Base-by-base conservation (phyloP, 1,140 invertebrate genomes). In the Panagrolaimus sp. region DNA sequence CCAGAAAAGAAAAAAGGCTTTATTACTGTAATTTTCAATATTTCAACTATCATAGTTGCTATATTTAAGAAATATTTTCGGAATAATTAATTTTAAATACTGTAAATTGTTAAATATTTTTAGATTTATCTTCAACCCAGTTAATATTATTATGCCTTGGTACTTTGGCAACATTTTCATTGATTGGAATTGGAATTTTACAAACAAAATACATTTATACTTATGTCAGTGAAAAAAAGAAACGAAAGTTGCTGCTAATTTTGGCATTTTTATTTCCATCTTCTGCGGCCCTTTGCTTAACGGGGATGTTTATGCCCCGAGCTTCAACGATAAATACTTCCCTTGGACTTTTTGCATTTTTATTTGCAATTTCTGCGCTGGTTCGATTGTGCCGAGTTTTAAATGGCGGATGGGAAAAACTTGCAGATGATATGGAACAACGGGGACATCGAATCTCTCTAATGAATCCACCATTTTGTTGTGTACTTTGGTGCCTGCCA, bases 271-370 rank as follows among this genome's bases (percentile, higher is more conserved):
- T 58, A 14, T 58, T 58, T 28, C 52, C 52, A 24, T 21, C 52
- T 7, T 58, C 52, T 24, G 52, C 52, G 14, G 52, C 52, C 0
- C 21, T 58, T n/a, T 58, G 52, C 17, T 14, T 58, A 0, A 58
- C 52, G 3, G 52, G 52, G 10, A 58, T 58, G 52, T 58, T 58
- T 58, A 58, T 58, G 21, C 52, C 52, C 21, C 21, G 52, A 58
- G 21, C 52, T 6, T 21, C 52, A 12, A 58, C 52, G 1, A 58
- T 58, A 0, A 58, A 58, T 58, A 28, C 52, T 21, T 26, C 21
- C 15, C 21, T 58, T 2, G 52, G 52, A 14, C 17, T 58, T 4
- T 58, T 58, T 17, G 52, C 17, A 21, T 58, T 58, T 28, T n/a
- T 58, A 12, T 21, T 58, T 21, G 52, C 52, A 8, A 58, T 58